Evolutionary conservation across 2,113 vertebrate species (phyloP).

Genomic region (Aegithalos caudatus): DNA sequence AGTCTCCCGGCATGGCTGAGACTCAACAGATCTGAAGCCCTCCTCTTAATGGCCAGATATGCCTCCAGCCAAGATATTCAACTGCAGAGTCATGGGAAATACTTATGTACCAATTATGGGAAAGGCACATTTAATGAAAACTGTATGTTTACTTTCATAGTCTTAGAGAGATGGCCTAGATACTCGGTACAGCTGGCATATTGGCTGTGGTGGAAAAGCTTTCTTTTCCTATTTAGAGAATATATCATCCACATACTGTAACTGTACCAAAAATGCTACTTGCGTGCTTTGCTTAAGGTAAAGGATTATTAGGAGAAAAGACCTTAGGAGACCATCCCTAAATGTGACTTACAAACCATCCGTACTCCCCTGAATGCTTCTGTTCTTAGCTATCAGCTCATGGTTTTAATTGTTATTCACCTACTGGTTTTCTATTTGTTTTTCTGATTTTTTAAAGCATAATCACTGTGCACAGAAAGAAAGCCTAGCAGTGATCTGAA

Average conservation of each 20-base stretch:
- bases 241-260: conserved; percentile 30
- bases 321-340: not conserved
- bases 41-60: conserved; percentile 75
- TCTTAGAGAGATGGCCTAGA: conserved; percentile 66
- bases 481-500: conserved; percentile 17
- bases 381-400: not conserved
- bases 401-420: not conserved
- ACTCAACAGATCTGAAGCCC: conserved; percentile 72
- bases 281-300: not conserved
- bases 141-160: conserved; percentile 73
- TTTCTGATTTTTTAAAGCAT: conserved; percentile 18
- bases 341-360: not conserved
- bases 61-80: conserved; percentile 75
- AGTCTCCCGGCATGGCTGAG: conserved; percentile 73
- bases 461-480: not conserved
- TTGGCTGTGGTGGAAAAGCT: conserved; percentile 51
- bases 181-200: conserved; percentile 61
- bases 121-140: conserved; percentile 77
- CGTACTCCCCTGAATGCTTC: rapidly evolving
- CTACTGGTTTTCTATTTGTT: not conserved
- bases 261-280: conserved; percentile 1
- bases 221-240: conserved; percentile 39
- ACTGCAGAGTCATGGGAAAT: conserved; percentile 80
- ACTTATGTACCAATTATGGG: conserved; percentile 74
- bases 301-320: not conserved